These are phyloP conservation scores for Cochlearius cochlearius DNA, from an alignment of 2,113 vertebrate species.

Conservation along the genomic window DNA sequence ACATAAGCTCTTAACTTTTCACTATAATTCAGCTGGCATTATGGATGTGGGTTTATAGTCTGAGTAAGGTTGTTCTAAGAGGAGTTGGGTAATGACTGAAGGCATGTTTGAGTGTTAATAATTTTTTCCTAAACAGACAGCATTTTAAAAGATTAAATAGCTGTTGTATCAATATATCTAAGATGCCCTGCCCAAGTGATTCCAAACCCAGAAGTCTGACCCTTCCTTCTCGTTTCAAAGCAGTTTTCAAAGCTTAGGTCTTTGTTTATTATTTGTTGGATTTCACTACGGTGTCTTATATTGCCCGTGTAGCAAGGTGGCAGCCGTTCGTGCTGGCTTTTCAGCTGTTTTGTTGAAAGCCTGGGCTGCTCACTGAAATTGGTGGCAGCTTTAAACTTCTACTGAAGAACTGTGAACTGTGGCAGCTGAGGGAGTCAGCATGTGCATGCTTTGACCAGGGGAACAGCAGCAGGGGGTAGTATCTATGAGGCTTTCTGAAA, in stretches of 20 bases:
- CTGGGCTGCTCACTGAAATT: not conserved
- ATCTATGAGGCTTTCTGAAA: not conserved
- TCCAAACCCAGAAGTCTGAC: not conserved
- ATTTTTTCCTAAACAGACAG: not conserved
- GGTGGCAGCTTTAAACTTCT: not conserved
- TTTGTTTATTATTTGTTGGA: not conserved
- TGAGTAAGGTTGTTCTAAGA: not conserved
- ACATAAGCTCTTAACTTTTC: not conserved
- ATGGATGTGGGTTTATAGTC: not conserved
- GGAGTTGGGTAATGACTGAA: not conserved
- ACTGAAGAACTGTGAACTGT: not conserved
- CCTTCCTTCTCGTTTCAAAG: not conserved
- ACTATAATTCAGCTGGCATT: rapidly evolving
- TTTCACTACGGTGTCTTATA: not conserved
- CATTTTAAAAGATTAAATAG: not conserved
- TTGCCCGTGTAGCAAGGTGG: not conserved
- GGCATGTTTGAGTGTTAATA: not conserved
- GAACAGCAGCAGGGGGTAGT: rapidly evolving
- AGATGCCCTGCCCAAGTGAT: not conserved
- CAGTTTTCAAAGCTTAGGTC: not conserved
- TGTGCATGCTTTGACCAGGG: not conserved
- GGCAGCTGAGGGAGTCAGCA: not conserved
- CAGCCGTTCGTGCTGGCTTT: not conserved
- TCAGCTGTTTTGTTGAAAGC: not conserved
- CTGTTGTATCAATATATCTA: not conserved